These are phyloP conservation scores for Dryocosmus kuriphilus DNA, from an alignment of 2,888 invertebrate species.

Conservation along the genomic window DNA sequence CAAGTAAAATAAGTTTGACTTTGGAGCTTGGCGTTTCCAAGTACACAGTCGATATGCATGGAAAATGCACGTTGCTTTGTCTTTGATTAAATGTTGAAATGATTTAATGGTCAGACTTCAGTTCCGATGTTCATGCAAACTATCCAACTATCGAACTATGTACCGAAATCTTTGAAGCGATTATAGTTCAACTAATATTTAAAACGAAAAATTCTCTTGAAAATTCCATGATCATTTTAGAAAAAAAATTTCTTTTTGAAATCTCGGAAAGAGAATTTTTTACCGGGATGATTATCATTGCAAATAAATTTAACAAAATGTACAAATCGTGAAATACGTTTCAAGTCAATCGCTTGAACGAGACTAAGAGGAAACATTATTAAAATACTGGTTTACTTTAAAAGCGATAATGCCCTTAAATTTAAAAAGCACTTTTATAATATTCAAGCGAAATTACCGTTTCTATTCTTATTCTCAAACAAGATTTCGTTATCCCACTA, in stretches of 20 bases:
- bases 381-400: background rate
- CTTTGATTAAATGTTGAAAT: constrained; percentile 13
- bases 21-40: constrained; percentile 40
- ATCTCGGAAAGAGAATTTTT: background rate
- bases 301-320: constrained; percentile 6
- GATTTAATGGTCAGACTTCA: constrained; percentile 12
- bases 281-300: background rate
- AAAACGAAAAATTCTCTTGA: background rate
- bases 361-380: background rate
- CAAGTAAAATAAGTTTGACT: constrained; percentile 38
- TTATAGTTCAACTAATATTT: constrained; percentile 12
- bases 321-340: background rate
- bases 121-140: background rate
- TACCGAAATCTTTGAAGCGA: background rate
- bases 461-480: background rate
- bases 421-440: background rate
- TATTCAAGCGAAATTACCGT: background rate
- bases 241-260: background rate
- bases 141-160: constrained; percentile 11
- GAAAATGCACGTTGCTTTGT: constrained; percentile 54
- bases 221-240: background rate
- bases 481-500: background rate
- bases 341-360: background rate
- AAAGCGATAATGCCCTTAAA: background rate
- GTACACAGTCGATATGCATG: constrained; percentile 60